A percentile compares a stretch with the other conserved stretches of the same genome.
Evolutionary conservation across 2,113 vertebrate genomes (phyloP).

Genomic region (Plotosus lineatus): DNA sequence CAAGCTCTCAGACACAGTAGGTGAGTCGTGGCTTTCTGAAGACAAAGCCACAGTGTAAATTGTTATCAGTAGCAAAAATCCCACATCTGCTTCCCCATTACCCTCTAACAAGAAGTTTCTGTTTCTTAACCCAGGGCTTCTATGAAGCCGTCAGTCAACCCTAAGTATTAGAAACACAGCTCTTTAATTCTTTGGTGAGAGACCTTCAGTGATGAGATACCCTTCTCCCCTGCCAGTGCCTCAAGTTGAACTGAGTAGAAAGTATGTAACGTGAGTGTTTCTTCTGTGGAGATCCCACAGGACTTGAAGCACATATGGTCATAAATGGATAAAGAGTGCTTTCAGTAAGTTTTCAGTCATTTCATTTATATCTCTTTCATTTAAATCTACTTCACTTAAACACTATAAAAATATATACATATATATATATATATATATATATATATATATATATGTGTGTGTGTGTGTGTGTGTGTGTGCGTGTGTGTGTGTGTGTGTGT

Average conservation of each 20-base stretch:
- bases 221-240: conserved; percentile 7
- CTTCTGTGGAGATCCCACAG: conserved; percentile 25
- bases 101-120: conserved; percentile 62
- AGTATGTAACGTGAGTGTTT: conserved; percentile 40
- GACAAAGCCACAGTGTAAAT: conserved; percentile 55
- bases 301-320: conserved; percentile 7
- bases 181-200: conserved; percentile 9
- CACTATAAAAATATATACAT: too few species aligned
- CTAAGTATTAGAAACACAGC: conserved; percentile 47
- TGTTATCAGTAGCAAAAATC: conserved; percentile 66
- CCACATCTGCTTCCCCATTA: conserved; percentile 73
- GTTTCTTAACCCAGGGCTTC: conserved; percentile 59
- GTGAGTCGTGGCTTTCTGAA: conserved; percentile 70
- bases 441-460: too few species aligned
- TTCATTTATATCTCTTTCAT: not conserved
- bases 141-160: conserved; percentile 70
- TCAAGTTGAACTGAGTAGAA: conserved; percentile 43
- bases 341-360: conserved; percentile 13
- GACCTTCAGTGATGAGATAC: not conserved
- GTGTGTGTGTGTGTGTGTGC: too few species aligned
- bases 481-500: too few species aligned
- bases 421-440: too few species aligned
- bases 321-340: conserved; percentile 26
- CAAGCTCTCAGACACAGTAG: conserved; percentile 34
- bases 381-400: not conserved